phyloP scores from a whole-genome alignment of 1,140 invertebrate species.

The Pemphigus obesinymphae region DNA sequence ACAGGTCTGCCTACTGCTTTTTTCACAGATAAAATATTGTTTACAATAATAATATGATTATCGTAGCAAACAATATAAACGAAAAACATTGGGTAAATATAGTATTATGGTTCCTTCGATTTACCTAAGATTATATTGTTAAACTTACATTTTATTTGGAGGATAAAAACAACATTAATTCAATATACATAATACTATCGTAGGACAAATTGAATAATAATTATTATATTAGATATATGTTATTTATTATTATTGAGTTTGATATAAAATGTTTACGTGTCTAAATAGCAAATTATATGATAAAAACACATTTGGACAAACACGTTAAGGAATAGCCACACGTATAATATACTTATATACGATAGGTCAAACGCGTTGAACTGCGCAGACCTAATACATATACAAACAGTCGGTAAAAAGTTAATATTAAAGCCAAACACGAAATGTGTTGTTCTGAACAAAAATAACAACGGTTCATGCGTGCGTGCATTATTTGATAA shows the following conservation, averaged over 20 bases:
- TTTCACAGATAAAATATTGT: too few relatives aligned
- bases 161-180: background rate
- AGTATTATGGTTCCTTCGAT: too few relatives aligned
- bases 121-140: too few relatives aligned
- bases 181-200: background rate
- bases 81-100: too few relatives aligned
- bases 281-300: background rate
- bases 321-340: background rate
- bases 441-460: background rate
- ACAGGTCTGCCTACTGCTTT: too few relatives aligned
- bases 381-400: background rate
- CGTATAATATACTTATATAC: background rate
- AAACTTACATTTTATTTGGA: too few relatives aligned
- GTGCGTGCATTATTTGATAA: background rate
- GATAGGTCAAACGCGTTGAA: conserved; percentile 1
- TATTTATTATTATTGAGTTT: too few relatives aligned
- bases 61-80: too few relatives aligned
- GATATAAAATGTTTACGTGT: background rate
- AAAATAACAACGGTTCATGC: background rate
- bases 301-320: background rate
- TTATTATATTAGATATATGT: too few relatives aligned
- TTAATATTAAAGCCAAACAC: background rate
- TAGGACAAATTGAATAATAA: background rate
- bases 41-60: too few relatives aligned
- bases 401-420: background rate